phyloP scores from a whole-genome alignment of 1,140 invertebrate species.

The Belonocnema kinseyi region DNA sequence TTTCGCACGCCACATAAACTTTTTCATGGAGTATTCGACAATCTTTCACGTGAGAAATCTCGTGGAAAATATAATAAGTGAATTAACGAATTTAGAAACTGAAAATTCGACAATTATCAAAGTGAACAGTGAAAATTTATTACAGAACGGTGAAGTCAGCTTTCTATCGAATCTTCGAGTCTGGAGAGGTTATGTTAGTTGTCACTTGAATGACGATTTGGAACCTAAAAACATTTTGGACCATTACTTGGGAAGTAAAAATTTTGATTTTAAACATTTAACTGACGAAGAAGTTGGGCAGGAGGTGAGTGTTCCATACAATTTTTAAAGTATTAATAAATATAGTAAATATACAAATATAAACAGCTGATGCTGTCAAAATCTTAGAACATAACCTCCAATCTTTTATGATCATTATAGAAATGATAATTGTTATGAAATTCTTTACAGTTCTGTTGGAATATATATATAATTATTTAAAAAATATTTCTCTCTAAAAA shows the following conservation, averaged over 20 bases:
- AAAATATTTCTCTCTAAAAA: no score
- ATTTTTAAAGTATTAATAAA: neutral
- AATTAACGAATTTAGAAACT: conserved; percentile 46
- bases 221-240: conserved; percentile 52
- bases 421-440: no score
- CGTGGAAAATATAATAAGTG: conserved; percentile 44
- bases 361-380: neutral
- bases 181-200: conserved; percentile 71
- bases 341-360: neutral
- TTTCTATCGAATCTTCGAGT: conserved; percentile 73
- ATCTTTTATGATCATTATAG: no score
- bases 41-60: conserved; percentile 22
- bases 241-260: conserved; percentile 48
- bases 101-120: conserved; percentile 66
- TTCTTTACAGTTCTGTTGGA: no score
- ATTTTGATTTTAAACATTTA: conserved; percentile 21
- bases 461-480: no score
- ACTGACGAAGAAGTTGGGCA: conserved; percentile 44
- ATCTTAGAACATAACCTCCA: neutral
- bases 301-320: conserved; percentile 51
- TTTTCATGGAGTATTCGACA: conserved; percentile 44
- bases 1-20: neutral
- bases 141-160: conserved; percentile 74
- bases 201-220: conserved; percentile 20
- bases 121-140: conserved; percentile 72